Percentiles rank a stretch among this genome's conserved stretches.
These are phyloP conservation scores for Chionoecetes opilio DNA, from an alignment of 1,140 invertebrate genomes.

Conservation along the genomic window DNA sequence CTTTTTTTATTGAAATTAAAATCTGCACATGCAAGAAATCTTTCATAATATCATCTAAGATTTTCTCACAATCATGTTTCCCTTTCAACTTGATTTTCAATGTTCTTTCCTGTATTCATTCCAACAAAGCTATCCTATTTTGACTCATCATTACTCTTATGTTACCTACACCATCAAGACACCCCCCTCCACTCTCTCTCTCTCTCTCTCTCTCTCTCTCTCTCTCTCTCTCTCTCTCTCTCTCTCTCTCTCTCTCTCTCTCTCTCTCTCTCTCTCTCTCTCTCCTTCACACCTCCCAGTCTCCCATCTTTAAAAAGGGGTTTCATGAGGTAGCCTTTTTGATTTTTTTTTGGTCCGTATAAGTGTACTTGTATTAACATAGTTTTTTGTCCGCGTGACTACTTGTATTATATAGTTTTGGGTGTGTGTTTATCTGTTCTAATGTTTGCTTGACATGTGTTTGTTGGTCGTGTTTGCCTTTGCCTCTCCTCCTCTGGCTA, in stretches of 20 bases:
- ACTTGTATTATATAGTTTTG: neutral
- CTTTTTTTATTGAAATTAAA: no score
- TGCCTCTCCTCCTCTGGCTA: neutral
- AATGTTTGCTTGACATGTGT: neutral
- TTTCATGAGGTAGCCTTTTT: neutral
- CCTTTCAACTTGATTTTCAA: neutral
- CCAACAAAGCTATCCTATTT: neutral
- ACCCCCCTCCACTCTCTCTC: neutral
- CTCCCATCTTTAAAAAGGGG: neutral
- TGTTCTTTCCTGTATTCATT: neutral
- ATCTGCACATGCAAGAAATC: no score
- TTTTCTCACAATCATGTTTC: neutral
- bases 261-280: neutral
- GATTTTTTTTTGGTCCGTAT: no score
- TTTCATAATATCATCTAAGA: no score
- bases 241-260: neutral
- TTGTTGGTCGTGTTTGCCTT: neutral
- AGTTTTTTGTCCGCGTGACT: neutral
- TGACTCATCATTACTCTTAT: constrained; percentile 16
- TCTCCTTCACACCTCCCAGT: neutral
- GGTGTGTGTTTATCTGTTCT: neutral
- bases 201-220: no score
- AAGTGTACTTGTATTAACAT: no score
- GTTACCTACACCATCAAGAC: neutral
- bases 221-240: no score